Conservation (phyloP, 2,888 invertebrate species). For the Pseudococcus jackbeardsleyi region DNA sequence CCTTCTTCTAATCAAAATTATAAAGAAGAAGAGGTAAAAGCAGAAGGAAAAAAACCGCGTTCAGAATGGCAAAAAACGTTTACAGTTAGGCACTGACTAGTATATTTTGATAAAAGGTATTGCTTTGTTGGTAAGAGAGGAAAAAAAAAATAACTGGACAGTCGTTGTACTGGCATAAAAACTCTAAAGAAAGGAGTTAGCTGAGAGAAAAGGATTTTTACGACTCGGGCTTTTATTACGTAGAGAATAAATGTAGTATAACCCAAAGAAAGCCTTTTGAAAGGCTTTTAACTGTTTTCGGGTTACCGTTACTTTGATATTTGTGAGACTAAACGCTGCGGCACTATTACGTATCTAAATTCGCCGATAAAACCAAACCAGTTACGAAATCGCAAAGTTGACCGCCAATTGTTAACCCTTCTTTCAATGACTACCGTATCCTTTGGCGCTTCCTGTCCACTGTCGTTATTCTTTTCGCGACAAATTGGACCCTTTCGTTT, state of each 20-base stretch:
- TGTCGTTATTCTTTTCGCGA: constrained; percentile 12
- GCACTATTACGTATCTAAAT: constrained; percentile 30
- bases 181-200: constrained; percentile 50
- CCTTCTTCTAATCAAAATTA: background rate
- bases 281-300: constrained; percentile 53
- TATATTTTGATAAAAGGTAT: constrained; percentile 50
- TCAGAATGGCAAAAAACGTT: constrained; percentile 40
- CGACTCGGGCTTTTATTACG: constrained; percentile 43
- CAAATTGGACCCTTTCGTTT: constrained; percentile 54
- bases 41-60: constrained; percentile 11
- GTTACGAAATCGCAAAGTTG: constrained; percentile 44
- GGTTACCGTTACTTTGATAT: constrained; percentile 47
- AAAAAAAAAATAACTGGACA: constrained; percentile 48
- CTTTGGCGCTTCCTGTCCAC: background rate
- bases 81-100: constrained; percentile 43
- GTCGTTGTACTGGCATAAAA: constrained; percentile 37
- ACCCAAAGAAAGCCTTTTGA: constrained; percentile 48
- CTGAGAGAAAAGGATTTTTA: constrained; percentile 52
- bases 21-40: constrained; percentile 8
- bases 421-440: constrained; percentile 23
- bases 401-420: constrained; percentile 45
- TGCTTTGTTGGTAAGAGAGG: background rate
- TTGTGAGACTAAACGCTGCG: constrained; percentile 34
- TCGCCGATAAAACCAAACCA: constrained; percentile 40
- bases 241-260: constrained; percentile 38